Percentiles rank a stretch among this genome's conserved stretches.
phyloP scores from a whole-genome alignment of 2,888 invertebrate genomes.

The Dryococelus australis region DNA sequence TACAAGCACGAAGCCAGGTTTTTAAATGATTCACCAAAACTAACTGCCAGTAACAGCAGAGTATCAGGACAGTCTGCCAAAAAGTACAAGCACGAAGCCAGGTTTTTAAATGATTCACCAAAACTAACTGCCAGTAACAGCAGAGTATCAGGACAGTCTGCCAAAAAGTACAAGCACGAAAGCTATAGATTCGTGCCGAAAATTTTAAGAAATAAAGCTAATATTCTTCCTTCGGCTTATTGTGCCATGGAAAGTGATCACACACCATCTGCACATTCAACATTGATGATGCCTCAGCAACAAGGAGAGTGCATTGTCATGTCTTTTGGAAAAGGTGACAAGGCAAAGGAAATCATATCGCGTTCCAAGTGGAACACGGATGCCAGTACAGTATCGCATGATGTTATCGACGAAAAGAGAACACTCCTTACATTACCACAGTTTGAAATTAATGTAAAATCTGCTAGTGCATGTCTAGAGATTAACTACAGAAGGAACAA shows the following conservation, averaged over 20 bases:
- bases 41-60: neutral
- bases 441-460: neutral
- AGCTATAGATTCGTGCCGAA: neutral
- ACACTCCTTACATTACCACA: neutral
- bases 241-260: neutral
- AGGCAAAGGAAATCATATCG: too few relatives aligned
- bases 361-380: too few relatives aligned
- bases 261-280: neutral
- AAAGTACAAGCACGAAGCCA: neutral
- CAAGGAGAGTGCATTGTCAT: neutral
- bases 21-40: neutral
- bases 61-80: neutral
- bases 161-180: neutral
- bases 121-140: neutral
- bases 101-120: neutral
- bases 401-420: too few relatives aligned
- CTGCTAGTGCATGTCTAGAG: neutral
- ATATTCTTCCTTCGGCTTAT: too few relatives aligned
- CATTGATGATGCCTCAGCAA: neutral
- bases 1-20: neutral
- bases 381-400: too few relatives aligned
- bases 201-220: neutral
- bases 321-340: neutral
- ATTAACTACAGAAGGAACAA: neutral
- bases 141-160: neutral